A percentile compares a stretch with the other conserved stretches of the same genome.
Conservation (phyloP, 2,113 vertebrate genomes). For the Chelonoidis abingdonii region DNA sequence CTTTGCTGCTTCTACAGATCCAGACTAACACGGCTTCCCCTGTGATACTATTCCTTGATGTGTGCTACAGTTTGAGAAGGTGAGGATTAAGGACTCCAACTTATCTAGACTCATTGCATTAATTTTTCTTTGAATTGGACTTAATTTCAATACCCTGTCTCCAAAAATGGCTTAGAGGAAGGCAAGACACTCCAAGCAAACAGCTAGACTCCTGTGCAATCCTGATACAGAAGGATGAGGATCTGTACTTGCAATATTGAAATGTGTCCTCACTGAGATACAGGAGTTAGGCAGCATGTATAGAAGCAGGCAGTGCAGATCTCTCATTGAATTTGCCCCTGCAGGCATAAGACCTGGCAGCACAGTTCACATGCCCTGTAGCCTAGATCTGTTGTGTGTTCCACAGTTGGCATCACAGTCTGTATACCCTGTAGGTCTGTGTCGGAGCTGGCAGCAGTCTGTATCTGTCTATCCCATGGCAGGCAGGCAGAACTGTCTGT, state of each 20-base stretch:
- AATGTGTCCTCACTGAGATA: neutral
- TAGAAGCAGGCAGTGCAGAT: neutral
- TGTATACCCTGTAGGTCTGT: neutral
- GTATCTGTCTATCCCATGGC: neutral
- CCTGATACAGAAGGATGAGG: neutral
- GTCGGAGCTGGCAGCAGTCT: neutral
- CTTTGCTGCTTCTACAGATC: no score
- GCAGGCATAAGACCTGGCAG: neutral
- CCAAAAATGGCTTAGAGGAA: neutral
- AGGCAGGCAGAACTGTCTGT: neutral
- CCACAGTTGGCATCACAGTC: neutral
- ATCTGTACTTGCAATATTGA: neutral
- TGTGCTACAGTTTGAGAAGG: neutral
- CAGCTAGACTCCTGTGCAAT: neutral
- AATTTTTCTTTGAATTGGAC: neutral
- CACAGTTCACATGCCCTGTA: neutral
- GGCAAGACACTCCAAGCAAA: neutral
- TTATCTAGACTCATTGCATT: neutral
- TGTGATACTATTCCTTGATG: neutral
- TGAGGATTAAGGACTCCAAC: neutral
- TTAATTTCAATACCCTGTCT: neutral
- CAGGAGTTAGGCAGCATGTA: neutral
- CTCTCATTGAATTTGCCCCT: neutral
- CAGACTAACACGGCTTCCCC: no score
- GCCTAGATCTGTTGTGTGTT: neutral